A percentile compares a stretch with the other conserved stretches of the same genome.
Evolutionary conservation across 1,140 invertebrate genomes (phyloP).

Genomic region (Drosophila pseudoobscura): DNA sequence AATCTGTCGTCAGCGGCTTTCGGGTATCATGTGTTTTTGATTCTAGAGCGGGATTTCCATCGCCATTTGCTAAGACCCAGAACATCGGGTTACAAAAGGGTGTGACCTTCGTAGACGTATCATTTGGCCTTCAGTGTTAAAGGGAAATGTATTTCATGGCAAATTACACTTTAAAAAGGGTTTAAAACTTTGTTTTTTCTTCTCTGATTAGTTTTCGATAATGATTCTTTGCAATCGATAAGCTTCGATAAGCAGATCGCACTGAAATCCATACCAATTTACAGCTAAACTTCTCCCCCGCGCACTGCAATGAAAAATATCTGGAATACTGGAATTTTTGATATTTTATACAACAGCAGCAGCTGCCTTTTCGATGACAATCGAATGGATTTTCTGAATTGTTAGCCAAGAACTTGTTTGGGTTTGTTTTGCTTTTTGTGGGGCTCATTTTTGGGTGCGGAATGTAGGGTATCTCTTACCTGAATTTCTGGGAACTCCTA

Average conservation of each 20-base stretch:
- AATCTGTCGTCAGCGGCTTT: conserved; percentile 41
- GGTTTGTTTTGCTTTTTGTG: background rate
- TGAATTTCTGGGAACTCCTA: conserved; percentile 39
- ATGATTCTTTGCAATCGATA: too few species aligned
- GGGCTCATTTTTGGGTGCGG: background rate
- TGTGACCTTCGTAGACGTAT: too few species aligned
- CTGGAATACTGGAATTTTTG: conserved; percentile 29
- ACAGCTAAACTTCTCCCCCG: too few species aligned
- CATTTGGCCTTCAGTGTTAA: too few species aligned
- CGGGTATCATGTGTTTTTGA: conserved; percentile 52
- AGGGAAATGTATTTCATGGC: too few species aligned
- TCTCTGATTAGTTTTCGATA: too few species aligned
- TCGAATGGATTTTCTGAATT: conserved; percentile 27
- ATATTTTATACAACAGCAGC: conserved; percentile 16
- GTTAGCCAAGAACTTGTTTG: conserved; percentile 35
- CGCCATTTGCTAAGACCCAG: conserved; percentile 29
- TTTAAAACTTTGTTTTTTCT: too few species aligned
- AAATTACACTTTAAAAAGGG: too few species aligned
- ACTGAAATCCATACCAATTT: too few species aligned
- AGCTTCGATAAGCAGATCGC: too few species aligned
- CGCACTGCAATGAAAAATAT: too few species aligned
- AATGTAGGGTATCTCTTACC: conserved; percentile 16
- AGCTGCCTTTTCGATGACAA: conserved; percentile 28
- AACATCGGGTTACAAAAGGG: conserved; percentile 10
- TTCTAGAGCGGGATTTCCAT: conserved; percentile 62